A percentile compares a stretch with the other conserved stretches of the same genome.
Conservation (phyloP, 2,888 invertebrate genomes). For the Clitarchus hookeri region DNA sequence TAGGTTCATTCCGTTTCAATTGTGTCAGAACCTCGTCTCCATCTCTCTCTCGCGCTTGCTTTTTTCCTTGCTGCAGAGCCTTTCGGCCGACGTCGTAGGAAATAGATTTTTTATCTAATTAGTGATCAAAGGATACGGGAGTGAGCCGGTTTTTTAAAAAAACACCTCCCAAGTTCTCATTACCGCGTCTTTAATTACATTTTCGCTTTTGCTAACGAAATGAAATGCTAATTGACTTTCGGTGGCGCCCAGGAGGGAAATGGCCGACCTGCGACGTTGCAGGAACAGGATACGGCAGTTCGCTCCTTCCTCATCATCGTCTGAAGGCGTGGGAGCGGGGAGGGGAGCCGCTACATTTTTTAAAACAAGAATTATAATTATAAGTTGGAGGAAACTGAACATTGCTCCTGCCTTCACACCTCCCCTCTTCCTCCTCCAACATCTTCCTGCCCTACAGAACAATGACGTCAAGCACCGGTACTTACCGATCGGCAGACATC, state of each 20-base stretch:
- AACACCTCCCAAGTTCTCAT: constrained; percentile 42
- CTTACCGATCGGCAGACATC: too few species aligned
- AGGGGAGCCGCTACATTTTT: background rate
- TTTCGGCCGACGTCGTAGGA: constrained; percentile 31
- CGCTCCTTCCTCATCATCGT: background rate
- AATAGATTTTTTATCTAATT: constrained; percentile 44
- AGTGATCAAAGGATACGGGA: constrained; percentile 39
- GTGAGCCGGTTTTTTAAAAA: constrained; percentile 40
- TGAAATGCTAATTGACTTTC: constrained; percentile 43
- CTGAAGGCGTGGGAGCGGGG: background rate
- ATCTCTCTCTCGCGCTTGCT: background rate
- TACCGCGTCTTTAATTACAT: constrained; percentile 42
- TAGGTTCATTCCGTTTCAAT: constrained; percentile 14
- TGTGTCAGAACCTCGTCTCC: background rate
- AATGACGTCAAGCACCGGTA: too few species aligned
- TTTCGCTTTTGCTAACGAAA: constrained; percentile 41
- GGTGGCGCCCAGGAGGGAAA: constrained; percentile 19
- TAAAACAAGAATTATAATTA: constrained; percentile 27
- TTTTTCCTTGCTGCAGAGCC: background rate
- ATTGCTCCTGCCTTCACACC: background rate
- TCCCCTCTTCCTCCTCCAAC: background rate
- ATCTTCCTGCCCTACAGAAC: background rate
- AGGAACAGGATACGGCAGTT: constrained; percentile 1
- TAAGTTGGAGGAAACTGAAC: constrained; percentile 16
- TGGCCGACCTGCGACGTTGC: background rate